Evolutionary conservation across 2,113 vertebrate genomes (phyloP), one percentile per base, ranked within the genome.

Genomic region (Gallinago paraguaiae): DNA sequence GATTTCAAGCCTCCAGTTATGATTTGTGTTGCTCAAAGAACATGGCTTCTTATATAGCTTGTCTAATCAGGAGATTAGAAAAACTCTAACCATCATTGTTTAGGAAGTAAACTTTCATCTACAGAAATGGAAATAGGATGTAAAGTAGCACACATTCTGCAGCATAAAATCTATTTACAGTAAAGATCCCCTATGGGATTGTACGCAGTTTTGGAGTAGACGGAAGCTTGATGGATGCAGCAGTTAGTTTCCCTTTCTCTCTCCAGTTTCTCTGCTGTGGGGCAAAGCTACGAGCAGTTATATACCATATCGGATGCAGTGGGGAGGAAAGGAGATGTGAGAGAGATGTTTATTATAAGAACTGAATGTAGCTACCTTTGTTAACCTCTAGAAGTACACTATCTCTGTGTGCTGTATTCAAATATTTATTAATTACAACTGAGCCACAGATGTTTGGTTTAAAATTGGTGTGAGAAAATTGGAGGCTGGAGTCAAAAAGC

Each of bases 381-480:
- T 81, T 68, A n/a, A 48, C 79, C 68, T 92, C 56, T 31, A 64
- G 70, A 15, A 48, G 20, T 65, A 71, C 10, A 1, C 33, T 17
- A 19, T 48, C 24, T 71, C 53, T 51, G 10, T 48, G 51, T 53
- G 35, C 56, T 65, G 13, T 75, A 37, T 91, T 95, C 81, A 93
- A 67, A 78, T 91, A 94, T 92, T 93, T 93, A 93, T 89, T 96
- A 82, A 54, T 33, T 64, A 51, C 45, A 81, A 25, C 63, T 37
- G 45, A 95, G 78, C n/a, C 86, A 50, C 90, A 81, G 78, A 94
- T 86, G 90, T 81, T 96, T 4, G 0, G n/a, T 63, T 93, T 64
- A 75, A 88, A 89, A 82, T 9, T 46, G 22, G 28, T 35, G 8
- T 78, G 78, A 67, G 72, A 51, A 94, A 91, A 83, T 45, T 17